A percentile compares a stretch with the other conserved stretches of the same genome.
Conservation (phyloP, 92 coral and sea anemone genomes). For the Heliopora coerulea region DNA sequence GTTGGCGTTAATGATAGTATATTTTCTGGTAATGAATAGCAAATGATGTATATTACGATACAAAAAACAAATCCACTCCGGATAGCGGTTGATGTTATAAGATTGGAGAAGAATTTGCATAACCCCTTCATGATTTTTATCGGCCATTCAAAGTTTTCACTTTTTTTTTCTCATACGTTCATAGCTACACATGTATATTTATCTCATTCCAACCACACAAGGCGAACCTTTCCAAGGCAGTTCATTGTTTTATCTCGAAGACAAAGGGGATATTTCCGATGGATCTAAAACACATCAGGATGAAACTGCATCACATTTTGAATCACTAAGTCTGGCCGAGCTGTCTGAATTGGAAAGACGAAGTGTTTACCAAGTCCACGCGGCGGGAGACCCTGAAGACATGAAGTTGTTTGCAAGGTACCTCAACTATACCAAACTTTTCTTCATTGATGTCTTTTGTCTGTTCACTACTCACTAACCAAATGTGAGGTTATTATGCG, state of each 20-base stretch:
- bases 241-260: constrained; percentile 1
- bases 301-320: constrained; percentile 47
- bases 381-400: constrained; percentile 79
- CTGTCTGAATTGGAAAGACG: constrained; percentile 68
- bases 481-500: too few species aligned
- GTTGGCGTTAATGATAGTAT: too few species aligned
- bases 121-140: background rate
- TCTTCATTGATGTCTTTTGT: too few species aligned
- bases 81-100: background rate
- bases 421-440: too few species aligned
- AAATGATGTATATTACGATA: too few species aligned
- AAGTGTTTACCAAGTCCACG: constrained; percentile 63
- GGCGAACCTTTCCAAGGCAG: constrained; percentile 31
- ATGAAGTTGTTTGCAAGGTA: constrained; percentile 82
- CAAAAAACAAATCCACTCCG: too few species aligned
- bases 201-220: constrained; percentile 60
- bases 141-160: too few species aligned
- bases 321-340: constrained; percentile 47
- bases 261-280: constrained; percentile 60
- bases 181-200: constrained; percentile 92
- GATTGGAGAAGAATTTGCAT: background rate
- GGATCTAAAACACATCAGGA: constrained; percentile 57
- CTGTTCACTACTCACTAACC: too few species aligned
- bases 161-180: too few species aligned
- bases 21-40: too few species aligned